Base-by-base conservation (phyloP, 2,797 vertebrate species). In the Geotrypetes seraphini region DNA sequence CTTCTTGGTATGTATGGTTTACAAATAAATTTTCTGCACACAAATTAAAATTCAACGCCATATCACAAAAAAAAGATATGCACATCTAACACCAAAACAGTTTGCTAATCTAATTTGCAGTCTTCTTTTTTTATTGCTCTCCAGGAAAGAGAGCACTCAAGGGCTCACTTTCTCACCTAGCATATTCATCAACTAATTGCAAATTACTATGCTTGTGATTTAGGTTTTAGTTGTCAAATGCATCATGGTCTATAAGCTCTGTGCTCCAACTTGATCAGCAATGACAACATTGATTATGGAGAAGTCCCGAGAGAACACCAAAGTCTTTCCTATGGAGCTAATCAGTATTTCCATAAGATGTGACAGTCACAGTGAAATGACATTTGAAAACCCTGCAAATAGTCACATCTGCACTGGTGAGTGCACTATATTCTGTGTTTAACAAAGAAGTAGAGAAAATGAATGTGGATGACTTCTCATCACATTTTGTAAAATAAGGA, bases 121-220 rank as follows among this genome's bases (percentile, higher is more conserved):
- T 60, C 50, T 63, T 63, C n/a, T n/a, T 19, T 8, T 19, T 19
- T 19, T 19, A 39, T 33, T 37, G 22, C 31, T 62, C 23, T 46
- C 2, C 1, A 42, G 23, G 15, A 58, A 49, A 60, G 64, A 52
- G 5, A 52, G 25, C 35, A 50, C 44, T 46, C 2, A 0, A 50
- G 46, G 60, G 42, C 16, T 44, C 56, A n/a, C 12, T 27, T 41
- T 11, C 33, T 70, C 39, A 51, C 48, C 47, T 50, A 36, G 31
- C 31, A 40, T 31, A 23, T 53, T 62, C 55, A 49, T 35, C 55
- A 46, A 50, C 38, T 69, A 53, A 60, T 45, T 73, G 42, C 19
- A 66, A 65, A 68, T 59, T 35, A 55, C 42, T 28, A 18, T 36
- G 39, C 17, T 36, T 19, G 1, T 37, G 33, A 57, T 27, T 43